Evolutionary conservation across 2,113 vertebrate genomes (phyloP).

Genomic region (Chascanopsetta lugubris): DNA sequence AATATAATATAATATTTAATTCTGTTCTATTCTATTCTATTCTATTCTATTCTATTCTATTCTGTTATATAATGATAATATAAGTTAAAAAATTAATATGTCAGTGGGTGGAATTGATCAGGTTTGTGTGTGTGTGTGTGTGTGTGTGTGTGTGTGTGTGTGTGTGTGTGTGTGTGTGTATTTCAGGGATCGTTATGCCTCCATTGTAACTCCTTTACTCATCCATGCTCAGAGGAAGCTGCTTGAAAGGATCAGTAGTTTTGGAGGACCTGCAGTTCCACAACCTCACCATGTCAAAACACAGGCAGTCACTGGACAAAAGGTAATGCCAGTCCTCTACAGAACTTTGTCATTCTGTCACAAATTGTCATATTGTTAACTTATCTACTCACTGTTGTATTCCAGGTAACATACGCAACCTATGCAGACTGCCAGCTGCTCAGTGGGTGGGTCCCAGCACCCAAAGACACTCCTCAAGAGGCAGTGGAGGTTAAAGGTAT

Average conservation of each 20-base stretch:
- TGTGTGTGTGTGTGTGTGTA: conserved; percentile 1
- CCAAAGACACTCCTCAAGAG: not conserved
- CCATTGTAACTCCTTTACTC: conserved; percentile 86
- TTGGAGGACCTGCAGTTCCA: conserved; percentile 66
- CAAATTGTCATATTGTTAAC: not conserved
- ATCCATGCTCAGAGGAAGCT: conserved; percentile 89
- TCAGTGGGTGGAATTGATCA: too few species aligned
- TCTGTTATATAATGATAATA: too few species aligned
- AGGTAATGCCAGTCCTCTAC: conserved; percentile 74
- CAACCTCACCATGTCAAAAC: conserved; percentile 80
- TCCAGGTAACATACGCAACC: conserved; percentile 86
- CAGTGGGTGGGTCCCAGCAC: conserved; percentile 32
- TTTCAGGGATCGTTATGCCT: conserved; percentile 87
- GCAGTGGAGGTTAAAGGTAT: conserved; percentile 55
- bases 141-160: not conserved
- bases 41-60: too few species aligned
- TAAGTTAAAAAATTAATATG: too few species aligned
- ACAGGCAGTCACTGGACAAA: conserved; percentile 61
- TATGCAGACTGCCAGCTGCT: conserved; percentile 82
- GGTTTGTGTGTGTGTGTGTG: too few species aligned
- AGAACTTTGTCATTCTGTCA: not conserved
- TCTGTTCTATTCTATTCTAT: too few species aligned
- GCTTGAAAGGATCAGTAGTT: conserved; percentile 77
- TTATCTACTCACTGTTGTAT: conserved; percentile 10
- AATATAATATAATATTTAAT: too few species aligned